Percentiles rank a stretch among this genome's conserved stretches.
These are phyloP conservation scores for Drosophila leonis DNA, from an alignment of 2,888 invertebrate species.

Conservation along the genomic window DNA sequence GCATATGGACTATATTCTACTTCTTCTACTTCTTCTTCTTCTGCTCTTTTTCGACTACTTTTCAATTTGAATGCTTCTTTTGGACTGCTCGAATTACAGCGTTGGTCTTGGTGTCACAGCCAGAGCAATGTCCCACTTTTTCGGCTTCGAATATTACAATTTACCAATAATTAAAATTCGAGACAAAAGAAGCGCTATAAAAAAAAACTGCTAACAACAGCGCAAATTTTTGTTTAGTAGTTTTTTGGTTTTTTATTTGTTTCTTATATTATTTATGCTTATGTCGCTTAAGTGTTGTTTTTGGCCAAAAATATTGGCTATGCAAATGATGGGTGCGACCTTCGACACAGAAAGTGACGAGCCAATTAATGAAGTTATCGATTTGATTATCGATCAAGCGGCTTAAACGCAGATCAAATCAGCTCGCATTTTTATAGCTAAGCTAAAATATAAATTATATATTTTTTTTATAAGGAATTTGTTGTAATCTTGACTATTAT, in stretches of 20 bases:
- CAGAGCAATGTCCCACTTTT: conserved; percentile 65
- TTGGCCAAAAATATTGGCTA: conserved; percentile 59
- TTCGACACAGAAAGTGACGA: conserved; percentile 59
- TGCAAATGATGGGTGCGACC: conserved; percentile 65
- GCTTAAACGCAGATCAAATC: background rate
- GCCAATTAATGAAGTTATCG: conserved; percentile 49
- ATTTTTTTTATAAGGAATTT: background rate
- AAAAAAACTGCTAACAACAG: conserved; percentile 52
- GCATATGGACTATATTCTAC: conserved; percentile 3
- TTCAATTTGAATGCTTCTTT: conserved; percentile 10
- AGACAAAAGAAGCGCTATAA: conserved; percentile 50
- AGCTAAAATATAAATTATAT: background rate
- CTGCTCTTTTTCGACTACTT: background rate
- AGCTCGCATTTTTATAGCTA: background rate
- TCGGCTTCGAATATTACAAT: conserved; percentile 50
- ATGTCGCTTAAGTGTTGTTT: conserved; percentile 36
- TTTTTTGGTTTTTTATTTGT: conserved; percentile 3
- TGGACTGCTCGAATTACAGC: conserved; percentile 49
- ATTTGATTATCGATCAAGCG: conserved; percentile 40
- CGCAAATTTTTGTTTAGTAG: conserved; percentile 40
- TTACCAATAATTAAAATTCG: conserved; percentile 70
- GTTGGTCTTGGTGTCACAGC: conserved; percentile 9
- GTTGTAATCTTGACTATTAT: background rate
- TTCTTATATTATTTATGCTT: conserved; percentile 41
- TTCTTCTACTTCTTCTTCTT: background rate